Percentiles rank a stretch among this genome's conserved stretches.
Evolutionary conservation across 30 jellyfish, hydroid and myxozoan species (phyloP).

Genomic region (Calvadosia cruxmelitensis): DNA sequence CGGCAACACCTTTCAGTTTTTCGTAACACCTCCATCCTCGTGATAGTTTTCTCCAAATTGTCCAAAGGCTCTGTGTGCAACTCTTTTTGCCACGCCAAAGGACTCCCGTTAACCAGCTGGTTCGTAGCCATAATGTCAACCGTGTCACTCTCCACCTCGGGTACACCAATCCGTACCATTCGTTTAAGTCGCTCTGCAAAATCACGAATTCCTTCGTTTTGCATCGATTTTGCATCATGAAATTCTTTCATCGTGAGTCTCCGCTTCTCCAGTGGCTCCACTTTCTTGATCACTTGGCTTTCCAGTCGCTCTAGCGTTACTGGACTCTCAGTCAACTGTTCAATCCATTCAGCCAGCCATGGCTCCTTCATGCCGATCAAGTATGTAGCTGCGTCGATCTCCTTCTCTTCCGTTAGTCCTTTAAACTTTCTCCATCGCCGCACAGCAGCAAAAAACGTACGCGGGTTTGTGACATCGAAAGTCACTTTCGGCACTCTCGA

Average conservation of each 20-base stretch:
- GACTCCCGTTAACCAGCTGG: not conserved
- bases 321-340: not conserved
- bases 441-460: not conserved
- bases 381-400: not conserved
- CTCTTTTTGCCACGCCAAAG: not conserved
- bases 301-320: not conserved
- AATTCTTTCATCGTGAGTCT: not conserved
- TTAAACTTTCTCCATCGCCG: not conserved
- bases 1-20: not conserved
- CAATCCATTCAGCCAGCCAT: constrained; percentile 1
- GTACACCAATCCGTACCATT: not conserved
- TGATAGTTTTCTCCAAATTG: not conserved
- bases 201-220: not conserved
- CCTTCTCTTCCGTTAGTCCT: not conserved
- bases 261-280: not conserved
- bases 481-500: not conserved
- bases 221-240: not conserved
- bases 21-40: not conserved
- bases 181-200: not conserved
- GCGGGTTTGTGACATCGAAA: not conserved
- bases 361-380: not conserved
- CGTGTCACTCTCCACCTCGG: not conserved
- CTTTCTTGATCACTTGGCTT: not conserved
- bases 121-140: not conserved
- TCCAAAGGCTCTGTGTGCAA: not conserved